Evolutionary conservation across 2,797 vertebrate species (phyloP).

Genomic region (Epinephelus coioides): DNA sequence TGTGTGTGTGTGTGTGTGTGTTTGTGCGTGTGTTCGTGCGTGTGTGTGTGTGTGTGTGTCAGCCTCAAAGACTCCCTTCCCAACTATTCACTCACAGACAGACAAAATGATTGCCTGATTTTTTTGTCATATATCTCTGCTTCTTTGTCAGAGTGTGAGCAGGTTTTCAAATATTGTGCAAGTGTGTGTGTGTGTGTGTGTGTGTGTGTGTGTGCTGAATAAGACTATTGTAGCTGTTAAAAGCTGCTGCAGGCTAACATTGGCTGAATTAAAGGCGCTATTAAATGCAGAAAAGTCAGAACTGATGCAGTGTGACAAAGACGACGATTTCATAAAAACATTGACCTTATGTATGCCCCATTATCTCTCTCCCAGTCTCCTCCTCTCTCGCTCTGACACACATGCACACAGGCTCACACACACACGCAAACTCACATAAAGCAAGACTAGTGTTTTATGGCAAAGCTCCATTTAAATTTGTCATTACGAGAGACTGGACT

Average conservation of each 20-base stretch:
- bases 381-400: not conserved
- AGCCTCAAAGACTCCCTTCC: constrained; percentile 64
- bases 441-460: constrained; percentile 32
- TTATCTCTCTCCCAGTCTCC: constrained; percentile 52
- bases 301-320: constrained; percentile 71
- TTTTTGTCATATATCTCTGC: constrained; percentile 60
- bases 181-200: constrained; percentile 11
- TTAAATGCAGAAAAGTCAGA: constrained; percentile 63
- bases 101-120: constrained; percentile 76
- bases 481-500: constrained; percentile 56
- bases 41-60: constrained; percentile 6
- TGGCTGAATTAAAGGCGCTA: constrained; percentile 57
- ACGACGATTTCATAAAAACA: constrained; percentile 69
- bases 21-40: not conserved
- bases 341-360: constrained; percentile 67
- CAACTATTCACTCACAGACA: constrained; percentile 65
- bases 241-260: constrained; percentile 39
- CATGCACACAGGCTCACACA: constrained; percentile 10
- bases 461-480: constrained; percentile 68
- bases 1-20: constrained; percentile 24
- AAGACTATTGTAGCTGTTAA: constrained; percentile 59
- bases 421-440: constrained; percentile 9
- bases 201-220: constrained; percentile 46
- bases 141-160: constrained; percentile 56
- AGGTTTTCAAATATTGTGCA: constrained; percentile 42